A percentile compares a stretch with the other conserved stretches of the same genome.
phyloP scores from a whole-genome alignment of 2,113 vertebrate species.

The Microcebus griseorufus region DNA sequence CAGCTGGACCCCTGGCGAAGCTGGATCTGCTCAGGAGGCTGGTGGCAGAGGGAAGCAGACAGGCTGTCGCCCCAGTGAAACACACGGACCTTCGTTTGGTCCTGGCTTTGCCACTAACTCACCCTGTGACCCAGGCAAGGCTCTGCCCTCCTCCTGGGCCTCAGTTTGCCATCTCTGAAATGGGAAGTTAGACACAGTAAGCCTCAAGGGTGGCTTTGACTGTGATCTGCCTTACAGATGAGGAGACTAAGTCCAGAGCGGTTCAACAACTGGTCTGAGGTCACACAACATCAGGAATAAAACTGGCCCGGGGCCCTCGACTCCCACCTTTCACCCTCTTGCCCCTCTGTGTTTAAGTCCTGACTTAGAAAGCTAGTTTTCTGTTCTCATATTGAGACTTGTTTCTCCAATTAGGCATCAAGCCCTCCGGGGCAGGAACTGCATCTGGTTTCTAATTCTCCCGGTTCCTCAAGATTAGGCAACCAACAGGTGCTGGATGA shows the following conservation, averaged over 20 bases:
- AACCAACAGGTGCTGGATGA: conserved; percentile 31
- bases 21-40: background rate
- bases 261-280: background rate
- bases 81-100: background rate
- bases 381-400: conserved; percentile 25
- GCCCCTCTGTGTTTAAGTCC: background rate
- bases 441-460: conserved; percentile 42
- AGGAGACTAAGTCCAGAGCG: conserved; percentile 13
- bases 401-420: conserved; percentile 39
- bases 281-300: background rate
- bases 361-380: conserved; percentile 15
- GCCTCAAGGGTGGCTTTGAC: background rate
- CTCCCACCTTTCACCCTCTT: background rate
- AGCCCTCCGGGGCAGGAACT: conserved; percentile 26
- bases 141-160: background rate
- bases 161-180: conserved; percentile 21
- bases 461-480: conserved; percentile 14
- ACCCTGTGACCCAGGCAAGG: background rate
- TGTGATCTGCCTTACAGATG: background rate
- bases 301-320: background rate
- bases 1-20: background rate
- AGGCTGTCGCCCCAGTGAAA: background rate
- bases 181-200: background rate
- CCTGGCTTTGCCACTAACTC: background rate
- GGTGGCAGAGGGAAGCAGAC: background rate